A percentile compares a stretch with the other conserved stretches of the same genome.
Conservation (phyloP, 2,888 invertebrate species). For the Lamellibrachia satsuma region DNA sequence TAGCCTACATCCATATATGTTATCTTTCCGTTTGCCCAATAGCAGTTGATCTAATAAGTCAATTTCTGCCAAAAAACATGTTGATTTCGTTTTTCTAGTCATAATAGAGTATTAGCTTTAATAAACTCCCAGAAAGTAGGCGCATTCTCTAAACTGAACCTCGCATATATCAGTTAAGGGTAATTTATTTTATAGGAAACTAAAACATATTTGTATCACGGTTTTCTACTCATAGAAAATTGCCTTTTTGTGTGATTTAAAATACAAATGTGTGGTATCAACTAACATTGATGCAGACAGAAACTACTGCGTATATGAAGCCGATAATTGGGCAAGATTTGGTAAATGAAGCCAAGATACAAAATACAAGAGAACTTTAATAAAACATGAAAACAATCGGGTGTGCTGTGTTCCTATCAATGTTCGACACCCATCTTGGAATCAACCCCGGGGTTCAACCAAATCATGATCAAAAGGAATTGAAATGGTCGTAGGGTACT, state of each 20-base stretch:
- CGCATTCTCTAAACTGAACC: background rate
- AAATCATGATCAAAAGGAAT: background rate
- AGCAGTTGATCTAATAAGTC: no score
- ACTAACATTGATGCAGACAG: background rate
- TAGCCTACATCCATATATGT: no score
- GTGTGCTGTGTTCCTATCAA: background rate
- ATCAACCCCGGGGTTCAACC: background rate
- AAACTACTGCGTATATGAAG: background rate
- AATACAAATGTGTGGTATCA: background rate
- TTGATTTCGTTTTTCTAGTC: no score
- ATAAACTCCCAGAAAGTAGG: no score
- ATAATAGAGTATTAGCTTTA: no score
- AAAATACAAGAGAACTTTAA: background rate
- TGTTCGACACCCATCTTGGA: background rate
- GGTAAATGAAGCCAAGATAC: background rate
- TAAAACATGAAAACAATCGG: background rate
- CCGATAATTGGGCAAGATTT: background rate
- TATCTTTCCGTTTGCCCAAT: no score
- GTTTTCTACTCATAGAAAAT: background rate
- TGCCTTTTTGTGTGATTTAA: background rate
- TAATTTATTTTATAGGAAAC: background rate
- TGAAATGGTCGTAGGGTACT: background rate
- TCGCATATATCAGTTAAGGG: background rate
- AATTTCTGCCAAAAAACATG: no score
- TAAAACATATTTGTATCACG: background rate